Evolutionary conservation across 2,888 invertebrate species (phyloP).

Genomic region (Crepidodera aurea): DNA sequence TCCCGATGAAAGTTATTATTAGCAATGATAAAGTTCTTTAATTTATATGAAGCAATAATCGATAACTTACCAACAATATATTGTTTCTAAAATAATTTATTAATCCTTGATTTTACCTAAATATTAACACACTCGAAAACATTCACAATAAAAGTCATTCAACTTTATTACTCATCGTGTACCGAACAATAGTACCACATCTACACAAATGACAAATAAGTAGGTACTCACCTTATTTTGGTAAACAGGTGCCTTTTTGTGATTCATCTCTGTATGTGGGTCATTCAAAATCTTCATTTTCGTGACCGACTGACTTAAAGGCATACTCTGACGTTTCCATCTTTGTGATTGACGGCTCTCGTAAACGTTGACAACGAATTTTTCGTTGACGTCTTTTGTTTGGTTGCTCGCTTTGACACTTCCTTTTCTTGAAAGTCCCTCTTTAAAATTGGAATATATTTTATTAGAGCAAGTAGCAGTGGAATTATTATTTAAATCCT

Average conservation of each 20-base stretch:
- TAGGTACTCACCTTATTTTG: slow-evolving; percentile 26
- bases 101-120: neutral
- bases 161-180: slow-evolving; percentile 17
- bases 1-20: too few species aligned
- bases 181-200: slow-evolving; percentile 1
- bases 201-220: neutral
- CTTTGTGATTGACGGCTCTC: slow-evolving; percentile 42
- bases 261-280: slow-evolving; percentile 1
- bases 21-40: too few species aligned
- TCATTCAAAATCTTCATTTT: slow-evolving; percentile 6
- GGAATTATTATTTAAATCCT: neutral
- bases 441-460: neutral
- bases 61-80: too few species aligned
- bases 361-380: slow-evolving; percentile 47
- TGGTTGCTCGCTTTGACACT: neutral
- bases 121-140: neutral
- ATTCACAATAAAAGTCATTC: slow-evolving; percentile 11
- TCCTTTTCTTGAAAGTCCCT: neutral
- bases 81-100: too few species aligned
- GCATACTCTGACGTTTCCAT: slow-evolving; percentile 34
- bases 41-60: too few species aligned
- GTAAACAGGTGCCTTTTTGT: slow-evolving; percentile 9
- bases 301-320: neutral
- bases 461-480: neutral
- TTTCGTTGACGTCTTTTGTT: slow-evolving; percentile 19